phyloP scores from a whole-genome alignment of 2,888 invertebrate genomes.

The Leptopterna dolabrata region DNA sequence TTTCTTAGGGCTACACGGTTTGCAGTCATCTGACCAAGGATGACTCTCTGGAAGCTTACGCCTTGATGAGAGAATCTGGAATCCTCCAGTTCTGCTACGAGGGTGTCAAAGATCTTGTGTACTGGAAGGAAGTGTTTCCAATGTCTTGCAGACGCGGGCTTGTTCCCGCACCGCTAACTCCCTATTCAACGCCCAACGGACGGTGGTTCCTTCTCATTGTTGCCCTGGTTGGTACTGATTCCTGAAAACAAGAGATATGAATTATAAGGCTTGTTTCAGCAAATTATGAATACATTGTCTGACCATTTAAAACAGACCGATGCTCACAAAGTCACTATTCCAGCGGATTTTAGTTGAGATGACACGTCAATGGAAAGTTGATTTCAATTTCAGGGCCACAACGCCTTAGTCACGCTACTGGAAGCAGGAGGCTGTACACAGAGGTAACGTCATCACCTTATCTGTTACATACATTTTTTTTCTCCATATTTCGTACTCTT shows the following conservation, averaged over 20 bases:
- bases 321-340: too few species aligned
- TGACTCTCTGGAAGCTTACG: conserved; percentile 80
- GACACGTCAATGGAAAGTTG: background rate
- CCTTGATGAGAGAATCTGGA: conserved; percentile 80
- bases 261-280: too few species aligned
- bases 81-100: conserved; percentile 77
- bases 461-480: background rate
- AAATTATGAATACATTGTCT: too few species aligned
- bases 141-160: conserved; percentile 67
- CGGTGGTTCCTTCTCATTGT: conserved; percentile 81
- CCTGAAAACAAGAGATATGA: background rate
- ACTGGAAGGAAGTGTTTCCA: conserved; percentile 83
- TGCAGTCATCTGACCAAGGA: conserved; percentile 81
- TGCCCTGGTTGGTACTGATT: conserved; percentile 72
- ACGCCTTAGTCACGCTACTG: conserved; percentile 75
- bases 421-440: conserved; percentile 81
- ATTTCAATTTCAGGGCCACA: conserved; percentile 62
- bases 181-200: conserved; percentile 71
- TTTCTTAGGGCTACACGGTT: conserved; percentile 75
- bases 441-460: conserved; percentile 66
- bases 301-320: too few species aligned
- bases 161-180: background rate
- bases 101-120: conserved; percentile 77
- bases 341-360: too few species aligned
- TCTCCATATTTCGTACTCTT: too few species aligned